Evolutionary conservation across 2,113 vertebrate genomes (phyloP).

Genomic region (Platichthys flesus): DNA sequence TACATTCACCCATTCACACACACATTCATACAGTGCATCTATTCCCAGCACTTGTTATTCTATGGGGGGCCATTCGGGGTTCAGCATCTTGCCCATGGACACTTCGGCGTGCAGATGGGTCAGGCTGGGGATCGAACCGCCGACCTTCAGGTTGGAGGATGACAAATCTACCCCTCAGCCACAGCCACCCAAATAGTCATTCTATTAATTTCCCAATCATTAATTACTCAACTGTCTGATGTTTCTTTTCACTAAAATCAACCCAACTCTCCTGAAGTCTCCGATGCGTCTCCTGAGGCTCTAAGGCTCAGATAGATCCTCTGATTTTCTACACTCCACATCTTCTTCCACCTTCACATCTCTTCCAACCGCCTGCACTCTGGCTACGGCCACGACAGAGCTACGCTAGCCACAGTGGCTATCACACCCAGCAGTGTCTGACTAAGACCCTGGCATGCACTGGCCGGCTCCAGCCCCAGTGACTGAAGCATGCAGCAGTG

Average conservation of each 20-base stretch:
- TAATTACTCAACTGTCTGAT: background rate
- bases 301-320: background rate
- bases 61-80: no score
- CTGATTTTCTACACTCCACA: background rate
- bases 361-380: slow-evolving; percentile 29
- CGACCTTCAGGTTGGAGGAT: no score
- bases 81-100: no score
- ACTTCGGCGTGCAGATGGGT: no score
- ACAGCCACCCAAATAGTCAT: background rate
- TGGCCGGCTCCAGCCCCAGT: slow-evolving; percentile 52
- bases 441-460: slow-evolving; percentile 68
- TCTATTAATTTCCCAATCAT: background rate
- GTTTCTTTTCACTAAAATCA: background rate
- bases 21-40: no score
- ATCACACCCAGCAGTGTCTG: slow-evolving; percentile 71
- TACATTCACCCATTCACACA: no score
- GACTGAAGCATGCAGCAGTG: slow-evolving; percentile 70
- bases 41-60: no score
- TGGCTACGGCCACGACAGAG: slow-evolving; percentile 35
- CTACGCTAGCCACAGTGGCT: slow-evolving; percentile 69
- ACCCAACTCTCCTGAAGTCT: background rate
- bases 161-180: no score
- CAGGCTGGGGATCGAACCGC: no score
- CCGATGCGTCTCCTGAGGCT: background rate
- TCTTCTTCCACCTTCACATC: slow-evolving; percentile 17